A percentile compares a stretch with the other conserved stretches of the same genome.
phyloP scores from a whole-genome alignment of 2,888 invertebrate species.

The Carabus problematicus region DNA sequence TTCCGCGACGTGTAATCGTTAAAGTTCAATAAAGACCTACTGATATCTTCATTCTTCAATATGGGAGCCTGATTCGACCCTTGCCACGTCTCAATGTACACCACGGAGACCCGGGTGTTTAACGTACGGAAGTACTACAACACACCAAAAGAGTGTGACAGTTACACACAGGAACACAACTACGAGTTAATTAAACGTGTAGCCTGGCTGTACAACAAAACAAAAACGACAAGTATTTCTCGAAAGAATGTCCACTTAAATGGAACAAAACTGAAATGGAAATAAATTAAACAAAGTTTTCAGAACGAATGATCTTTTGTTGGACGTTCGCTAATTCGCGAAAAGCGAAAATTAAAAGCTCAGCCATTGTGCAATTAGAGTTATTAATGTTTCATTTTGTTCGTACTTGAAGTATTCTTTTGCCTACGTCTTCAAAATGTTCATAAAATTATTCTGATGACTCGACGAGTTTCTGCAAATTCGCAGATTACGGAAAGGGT shows the following conservation, averaged over 20 bases:
- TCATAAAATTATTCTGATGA: constrained; percentile 27
- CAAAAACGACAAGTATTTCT: constrained; percentile 5
- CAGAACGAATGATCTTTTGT: constrained; percentile 13
- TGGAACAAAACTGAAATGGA: constrained; percentile 33
- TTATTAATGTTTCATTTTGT: constrained; percentile 36
- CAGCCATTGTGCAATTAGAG: constrained; percentile 36
- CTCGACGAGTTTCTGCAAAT: constrained; percentile 20
- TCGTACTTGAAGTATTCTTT: constrained; percentile 19
- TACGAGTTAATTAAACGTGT: constrained; percentile 25
- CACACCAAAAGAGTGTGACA: constrained; percentile 35
- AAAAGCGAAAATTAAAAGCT: constrained; percentile 36
- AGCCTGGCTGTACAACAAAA: neutral
- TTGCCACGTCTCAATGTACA: constrained; percentile 97
- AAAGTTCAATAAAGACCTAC: constrained; percentile 87
- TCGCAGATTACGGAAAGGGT: constrained; percentile 8
- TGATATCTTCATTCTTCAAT: constrained; percentile 85
- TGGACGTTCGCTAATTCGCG: constrained; percentile 26
- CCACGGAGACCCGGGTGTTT: constrained; percentile 92
- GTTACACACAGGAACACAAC: constrained; percentile 53
- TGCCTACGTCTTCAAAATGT: constrained; percentile 18
- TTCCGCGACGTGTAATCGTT: constrained; percentile 89
- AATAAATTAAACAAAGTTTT: constrained; percentile 34
- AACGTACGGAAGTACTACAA: constrained; percentile 90
- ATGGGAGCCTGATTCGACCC: constrained; percentile 86
- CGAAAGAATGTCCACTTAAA: constrained; percentile 29